These are phyloP conservation scores for Gryllus bimaculatus DNA, from an alignment of 1,140 invertebrate genomes.

Conservation along the genomic window DNA sequence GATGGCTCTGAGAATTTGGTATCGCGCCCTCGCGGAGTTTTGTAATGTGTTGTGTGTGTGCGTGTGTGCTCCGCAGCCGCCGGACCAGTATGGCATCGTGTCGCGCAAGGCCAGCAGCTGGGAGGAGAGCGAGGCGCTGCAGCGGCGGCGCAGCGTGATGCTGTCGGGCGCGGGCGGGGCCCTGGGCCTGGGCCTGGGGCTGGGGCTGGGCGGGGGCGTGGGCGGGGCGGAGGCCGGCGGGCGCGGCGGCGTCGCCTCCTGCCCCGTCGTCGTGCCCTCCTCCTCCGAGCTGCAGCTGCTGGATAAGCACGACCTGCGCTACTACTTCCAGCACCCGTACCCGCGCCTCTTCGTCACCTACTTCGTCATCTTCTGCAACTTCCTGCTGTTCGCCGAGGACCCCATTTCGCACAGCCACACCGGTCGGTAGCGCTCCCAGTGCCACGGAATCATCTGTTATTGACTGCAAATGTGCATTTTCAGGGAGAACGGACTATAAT, in stretches of 20 bases:
- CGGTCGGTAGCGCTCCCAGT: conserved; percentile 25
- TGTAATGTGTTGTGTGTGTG: neutral
- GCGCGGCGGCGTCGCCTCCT: conserved; percentile 19
- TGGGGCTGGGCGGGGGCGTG: neutral
- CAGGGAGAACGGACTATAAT: too few relatives aligned
- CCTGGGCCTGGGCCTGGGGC: too few relatives aligned
- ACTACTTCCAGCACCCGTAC: conserved; percentile 49
- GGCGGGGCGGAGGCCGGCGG: neutral
- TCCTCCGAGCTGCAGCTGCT: conserved; percentile 27
- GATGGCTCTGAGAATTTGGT: neutral
- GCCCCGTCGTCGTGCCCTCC: conserved; percentile 22
- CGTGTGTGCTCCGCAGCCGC: neutral
- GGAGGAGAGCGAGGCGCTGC: conserved; percentile 25
- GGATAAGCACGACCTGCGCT: conserved; percentile 41
- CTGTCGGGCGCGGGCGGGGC: neutral
- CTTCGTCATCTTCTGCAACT: conserved; percentile 47
- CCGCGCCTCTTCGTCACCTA: conserved; percentile 41
- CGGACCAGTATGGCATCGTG: conserved; percentile 9
- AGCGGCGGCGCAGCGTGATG: conserved; percentile 25
- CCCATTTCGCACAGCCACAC: conserved; percentile 45
- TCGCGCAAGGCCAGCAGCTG: conserved; percentile 26
- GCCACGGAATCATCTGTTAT: too few relatives aligned
- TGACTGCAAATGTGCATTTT: too few relatives aligned
- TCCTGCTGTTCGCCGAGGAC: conserved; percentile 48
- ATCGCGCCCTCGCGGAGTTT: neutral